Percentiles rank a stretch among this genome's conserved stretches.
These are phyloP conservation scores for Capromys pilorides DNA, from an alignment of 2,797 vertebrate genomes.

Conservation along the genomic window DNA sequence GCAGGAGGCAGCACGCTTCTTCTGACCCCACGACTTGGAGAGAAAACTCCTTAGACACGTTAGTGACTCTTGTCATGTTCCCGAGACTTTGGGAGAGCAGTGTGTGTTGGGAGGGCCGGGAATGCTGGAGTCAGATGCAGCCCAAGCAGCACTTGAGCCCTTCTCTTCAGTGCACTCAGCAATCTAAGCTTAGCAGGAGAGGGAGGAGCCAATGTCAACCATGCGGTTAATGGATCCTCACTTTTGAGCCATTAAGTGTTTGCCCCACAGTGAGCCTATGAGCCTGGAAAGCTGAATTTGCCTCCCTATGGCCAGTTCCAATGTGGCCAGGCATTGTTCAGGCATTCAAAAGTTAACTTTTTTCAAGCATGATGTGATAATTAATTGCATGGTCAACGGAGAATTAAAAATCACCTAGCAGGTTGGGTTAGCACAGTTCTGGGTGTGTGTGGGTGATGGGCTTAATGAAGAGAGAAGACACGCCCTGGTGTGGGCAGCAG, in stretches of 20 bases:
- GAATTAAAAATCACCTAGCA: not conserved
- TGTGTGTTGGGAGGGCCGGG: not conserved
- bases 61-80: not conserved
- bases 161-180: not conserved
- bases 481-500: not conserved
- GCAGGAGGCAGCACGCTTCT: not conserved
- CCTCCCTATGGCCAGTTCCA: not conserved
- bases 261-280: not conserved
- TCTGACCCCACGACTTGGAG: not conserved
- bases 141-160: not conserved
- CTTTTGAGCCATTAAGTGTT: not conserved
- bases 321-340: not conserved
- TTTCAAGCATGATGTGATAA: not conserved
- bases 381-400: not conserved
- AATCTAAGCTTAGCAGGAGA: not conserved
- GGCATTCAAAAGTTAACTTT: not conserved
- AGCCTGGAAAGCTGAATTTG: not conserved
- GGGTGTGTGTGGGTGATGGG: not conserved
- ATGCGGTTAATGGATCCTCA: not conserved
- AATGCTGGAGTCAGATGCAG: not conserved
- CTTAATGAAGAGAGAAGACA: not conserved
- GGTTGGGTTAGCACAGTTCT: not conserved
- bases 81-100: not conserved
- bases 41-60: not conserved
- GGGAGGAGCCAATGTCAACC: not conserved